These are phyloP conservation scores for Geodia barretti DNA, from an alignment of 37 sponge, comb jelly and placozoan species.

Conservation along the genomic window DNA sequence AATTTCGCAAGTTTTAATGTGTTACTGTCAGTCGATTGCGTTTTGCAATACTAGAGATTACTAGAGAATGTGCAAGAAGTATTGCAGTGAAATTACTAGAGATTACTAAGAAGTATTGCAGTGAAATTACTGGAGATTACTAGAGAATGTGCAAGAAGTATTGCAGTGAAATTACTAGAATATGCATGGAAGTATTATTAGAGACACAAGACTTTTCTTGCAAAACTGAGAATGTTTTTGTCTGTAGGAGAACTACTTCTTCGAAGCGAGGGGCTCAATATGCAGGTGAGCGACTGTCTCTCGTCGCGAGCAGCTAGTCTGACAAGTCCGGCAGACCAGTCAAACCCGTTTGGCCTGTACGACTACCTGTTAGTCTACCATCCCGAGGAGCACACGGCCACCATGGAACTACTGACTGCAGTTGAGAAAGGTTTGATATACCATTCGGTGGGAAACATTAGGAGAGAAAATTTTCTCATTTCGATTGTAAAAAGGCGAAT, in stretches of 20 bases:
- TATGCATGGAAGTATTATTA: no score
- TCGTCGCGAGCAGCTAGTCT: not conserved
- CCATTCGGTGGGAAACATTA: not conserved
- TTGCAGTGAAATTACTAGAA: no score
- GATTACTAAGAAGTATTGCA: no score
- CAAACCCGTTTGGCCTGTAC: constrained; percentile 60
- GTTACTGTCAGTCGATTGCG: not conserved
- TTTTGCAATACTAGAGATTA: no score
- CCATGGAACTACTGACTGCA: constrained; percentile 43
- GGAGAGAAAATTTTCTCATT: not conserved
- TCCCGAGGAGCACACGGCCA: constrained; percentile 60
- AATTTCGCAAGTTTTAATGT: not conserved
- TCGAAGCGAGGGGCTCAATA: constrained; percentile 19
- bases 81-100: no score
- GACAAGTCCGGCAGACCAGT: constrained; percentile 18
- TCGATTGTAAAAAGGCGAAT: not conserved
- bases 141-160: no score
- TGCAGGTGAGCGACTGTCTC: constrained; percentile 23
- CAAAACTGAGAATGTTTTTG: no score
- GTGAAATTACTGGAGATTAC: no score
- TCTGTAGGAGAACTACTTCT: constrained; percentile 57
- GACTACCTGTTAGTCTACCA: constrained; percentile 59
- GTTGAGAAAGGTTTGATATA: constrained; percentile 20
- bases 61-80: no score
- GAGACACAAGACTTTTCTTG: no score